Evolutionary conservation across 2,888 invertebrate genomes (phyloP), one percentile per base, ranked within the genome.

Genomic region (Clanis bilineata): DNA sequence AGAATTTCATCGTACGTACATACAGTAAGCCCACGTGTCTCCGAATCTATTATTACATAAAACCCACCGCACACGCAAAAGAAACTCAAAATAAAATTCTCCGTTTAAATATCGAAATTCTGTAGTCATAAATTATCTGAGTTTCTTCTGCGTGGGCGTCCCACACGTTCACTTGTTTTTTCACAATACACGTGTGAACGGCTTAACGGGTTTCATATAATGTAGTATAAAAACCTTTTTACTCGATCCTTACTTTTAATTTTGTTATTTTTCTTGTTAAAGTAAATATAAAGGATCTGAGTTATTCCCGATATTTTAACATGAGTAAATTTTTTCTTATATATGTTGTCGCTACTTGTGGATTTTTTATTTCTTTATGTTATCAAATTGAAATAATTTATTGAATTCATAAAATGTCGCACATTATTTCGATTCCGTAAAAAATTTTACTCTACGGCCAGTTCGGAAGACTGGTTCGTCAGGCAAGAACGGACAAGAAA

Each of bases 221-320:
- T 32, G 32, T 32, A 28, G 10, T 32, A 51, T 28, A 28, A 51
- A 51, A 18, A 15, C 41, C 23, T 51, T 6, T 18, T 28, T 15
- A 32, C 32, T 9, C 28, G 51, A 18, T 3, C 15, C 32, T 32
- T 51, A 10, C 18, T 18, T 12, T 51, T 51, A 21, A 51, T 51
- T 51, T 51, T 32, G 5, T 51, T 51, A 51, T 51, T 21, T 32
- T 44, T 44, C 44, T 44, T 44, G 44, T 44, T 44, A 44, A 51
- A 18, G 32, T 18, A n/a, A n/a, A n/a, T n/a, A n/a, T n/a, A n/a
- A n/a, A n/a, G 32, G 9, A 32, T 51, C n/a, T 21, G 28, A 32
- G 32, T 18, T 51, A 51, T 25, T 5, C 6, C 15, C 15, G 39
- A 41, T 41, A 7, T 18, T 18, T 41, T 41, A 41, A 41, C 3